phyloP scores from a whole-genome alignment of 1,140 invertebrate genomes.

The Drosophila oshimai region DNA sequence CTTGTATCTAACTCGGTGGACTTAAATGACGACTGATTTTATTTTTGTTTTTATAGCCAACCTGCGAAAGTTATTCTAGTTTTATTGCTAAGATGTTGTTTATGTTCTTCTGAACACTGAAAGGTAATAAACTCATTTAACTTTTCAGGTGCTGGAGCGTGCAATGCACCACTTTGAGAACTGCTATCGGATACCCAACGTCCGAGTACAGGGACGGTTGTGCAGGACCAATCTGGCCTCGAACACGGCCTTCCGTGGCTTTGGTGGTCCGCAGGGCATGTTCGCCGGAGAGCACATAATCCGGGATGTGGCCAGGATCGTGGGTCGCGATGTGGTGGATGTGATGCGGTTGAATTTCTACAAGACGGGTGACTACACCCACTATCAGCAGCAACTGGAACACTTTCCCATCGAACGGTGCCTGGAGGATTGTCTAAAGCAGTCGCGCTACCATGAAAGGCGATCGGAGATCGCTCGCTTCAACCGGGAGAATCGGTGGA shows the following conservation, averaged over 20 bases:
- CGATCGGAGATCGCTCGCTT: slow-evolving; percentile 86
- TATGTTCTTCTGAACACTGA: too few relatives aligned
- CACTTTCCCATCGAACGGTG: slow-evolving; percentile 91
- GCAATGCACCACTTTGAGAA: slow-evolving; percentile 92
- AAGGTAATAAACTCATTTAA: too few relatives aligned
- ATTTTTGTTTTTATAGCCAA: too few relatives aligned
- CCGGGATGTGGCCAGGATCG: slow-evolving; percentile 88
- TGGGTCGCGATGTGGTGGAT: slow-evolving; percentile 86
- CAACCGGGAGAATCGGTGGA: slow-evolving; percentile 92
- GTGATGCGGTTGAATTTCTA: slow-evolving; percentile 91
- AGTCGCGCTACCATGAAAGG: slow-evolving; percentile 87
- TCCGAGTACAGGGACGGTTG: slow-evolving; percentile 86
- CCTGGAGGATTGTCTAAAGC: slow-evolving; percentile 91
- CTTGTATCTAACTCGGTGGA: too few relatives aligned
- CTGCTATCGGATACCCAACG: slow-evolving; percentile 89
- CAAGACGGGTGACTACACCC: slow-evolving; percentile 90
- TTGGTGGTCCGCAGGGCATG: slow-evolving; percentile 96
- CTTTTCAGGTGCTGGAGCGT: slow-evolving; percentile 87
- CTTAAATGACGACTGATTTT: too few relatives aligned
- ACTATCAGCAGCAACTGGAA: slow-evolving; percentile 89
- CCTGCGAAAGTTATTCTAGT: too few relatives aligned
- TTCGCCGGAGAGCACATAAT: slow-evolving; percentile 91
- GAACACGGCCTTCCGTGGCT: slow-evolving; percentile 95
- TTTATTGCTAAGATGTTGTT: too few relatives aligned
- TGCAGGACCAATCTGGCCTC: slow-evolving; percentile 94